Base-by-base conservation (phyloP, 2,888 invertebrate species). In the Hypselothyrea guttata region DNA sequence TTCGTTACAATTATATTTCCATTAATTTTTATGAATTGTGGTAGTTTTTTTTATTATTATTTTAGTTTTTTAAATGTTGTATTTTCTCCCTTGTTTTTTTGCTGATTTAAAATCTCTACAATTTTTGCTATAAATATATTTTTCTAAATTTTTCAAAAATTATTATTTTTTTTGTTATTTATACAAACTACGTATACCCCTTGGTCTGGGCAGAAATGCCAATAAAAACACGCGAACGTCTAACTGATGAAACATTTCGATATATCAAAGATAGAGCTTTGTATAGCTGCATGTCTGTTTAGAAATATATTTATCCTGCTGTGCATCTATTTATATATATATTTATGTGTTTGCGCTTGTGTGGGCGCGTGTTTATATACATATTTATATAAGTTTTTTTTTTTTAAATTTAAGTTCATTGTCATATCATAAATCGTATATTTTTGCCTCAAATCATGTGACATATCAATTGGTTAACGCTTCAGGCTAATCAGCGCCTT, bases 361-460 rank as follows among this genome's bases (percentile, higher is more conserved):
- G 31, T 22, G 31, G 33, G 8, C 31, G 12, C 11, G 60, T 41
- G 16, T 38, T 47, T 49, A 38, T 22, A 5, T 22, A 5, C 5
- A 5, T 22, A 22, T 22, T 4, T 22, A 22, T 4, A 22, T n/a
- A n/a, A n/a, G n/a, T n/a, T n/a, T n/a, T 22, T 22, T 34, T 45
- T 28, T 35, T 49, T 48, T 41, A 7, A 18, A 55, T 63, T 37
- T 58, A 41, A 55, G 44, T 54, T 72, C 69, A 74, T 9, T 56
- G 53, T 44, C 58, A 64, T n/a, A n/a, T 45, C 28, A 35, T 37
- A 40, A 44, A 18, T 30, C 8, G 11, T 9, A 2, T 38, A 12
- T 11, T 5, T 12, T n/a, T 30, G 30, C 22, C 15, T 18, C 9
- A 15, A 7, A 8, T 1, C 7, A 9, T 31, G 31, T 35, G 34